Conservation (phyloP, 2,113 vertebrate genomes). For the Atlantisia rogersi region DNA sequence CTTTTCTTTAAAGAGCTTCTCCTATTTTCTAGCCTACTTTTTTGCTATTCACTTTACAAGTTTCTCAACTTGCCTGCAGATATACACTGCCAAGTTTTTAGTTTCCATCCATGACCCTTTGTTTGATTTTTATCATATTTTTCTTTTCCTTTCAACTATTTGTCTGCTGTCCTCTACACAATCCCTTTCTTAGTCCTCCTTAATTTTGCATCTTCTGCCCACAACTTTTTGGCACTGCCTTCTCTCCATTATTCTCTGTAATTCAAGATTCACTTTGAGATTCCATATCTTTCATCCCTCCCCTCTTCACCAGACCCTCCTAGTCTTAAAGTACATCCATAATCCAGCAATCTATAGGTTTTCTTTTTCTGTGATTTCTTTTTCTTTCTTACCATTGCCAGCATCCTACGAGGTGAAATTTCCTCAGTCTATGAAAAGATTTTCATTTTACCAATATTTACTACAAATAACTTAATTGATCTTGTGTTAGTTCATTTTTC, state of each 20-base stretch:
- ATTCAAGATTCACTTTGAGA: neutral
- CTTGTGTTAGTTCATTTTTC: neutral
- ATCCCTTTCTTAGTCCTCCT: neutral
- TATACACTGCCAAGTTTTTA: neutral
- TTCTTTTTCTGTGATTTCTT: neutral
- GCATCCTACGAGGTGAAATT: neutral
- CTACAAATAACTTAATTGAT: neutral
- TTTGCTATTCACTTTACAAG: neutral
- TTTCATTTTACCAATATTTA: neutral
- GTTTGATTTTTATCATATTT: neutral
- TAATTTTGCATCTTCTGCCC: neutral
- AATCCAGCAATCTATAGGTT: neutral
- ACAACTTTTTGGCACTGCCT: neutral
- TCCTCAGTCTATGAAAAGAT: neutral
- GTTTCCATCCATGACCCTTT: neutral
- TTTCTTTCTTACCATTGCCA: neutral
- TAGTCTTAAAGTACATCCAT: neutral
- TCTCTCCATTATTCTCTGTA: neutral
- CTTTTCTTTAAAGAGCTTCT: neutral
- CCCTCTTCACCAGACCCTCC: neutral
- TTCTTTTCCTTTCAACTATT: neutral
- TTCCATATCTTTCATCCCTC: neutral
- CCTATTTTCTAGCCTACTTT: neutral
- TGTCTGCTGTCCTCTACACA: neutral
- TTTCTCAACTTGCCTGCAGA: neutral